These are phyloP conservation scores for Mellilla xanthometata DNA, from an alignment of 2,888 invertebrate species.

Conservation along the genomic window DNA sequence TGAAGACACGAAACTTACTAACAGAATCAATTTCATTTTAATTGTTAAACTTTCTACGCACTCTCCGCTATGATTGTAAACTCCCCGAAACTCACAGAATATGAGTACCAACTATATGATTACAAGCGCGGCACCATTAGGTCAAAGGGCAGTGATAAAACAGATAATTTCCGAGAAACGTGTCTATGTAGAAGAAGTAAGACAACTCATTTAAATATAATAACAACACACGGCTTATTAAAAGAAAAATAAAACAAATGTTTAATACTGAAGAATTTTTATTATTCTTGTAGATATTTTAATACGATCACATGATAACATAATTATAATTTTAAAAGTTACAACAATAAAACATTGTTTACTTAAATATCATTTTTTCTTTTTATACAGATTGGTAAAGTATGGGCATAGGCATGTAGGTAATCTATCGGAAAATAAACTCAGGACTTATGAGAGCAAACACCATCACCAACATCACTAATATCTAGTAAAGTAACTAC, in stretches of 20 bases:
- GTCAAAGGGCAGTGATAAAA: conserved; percentile 4
- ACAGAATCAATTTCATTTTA: conserved; percentile 50
- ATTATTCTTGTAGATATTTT: conserved; percentile 1
- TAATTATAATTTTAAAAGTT: conserved; percentile 4
- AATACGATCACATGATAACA: neutral
- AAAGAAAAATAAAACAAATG: no score
- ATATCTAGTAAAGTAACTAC: neutral
- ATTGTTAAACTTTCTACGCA: neutral
- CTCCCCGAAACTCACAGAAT: no score
- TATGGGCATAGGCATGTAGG: neutral
- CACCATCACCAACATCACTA: conserved; percentile 15
- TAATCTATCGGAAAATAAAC: neutral
- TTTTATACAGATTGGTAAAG: neutral
- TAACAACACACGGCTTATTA: no score
- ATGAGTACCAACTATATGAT: no score
- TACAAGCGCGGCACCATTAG: no score
- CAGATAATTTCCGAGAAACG: no score
- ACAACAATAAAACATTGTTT: neutral
- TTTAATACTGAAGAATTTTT: conserved; percentile 16
- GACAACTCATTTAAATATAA: no score
- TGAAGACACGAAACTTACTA: no score
- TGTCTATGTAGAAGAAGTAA: no score
- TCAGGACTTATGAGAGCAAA: conserved; percentile 8
- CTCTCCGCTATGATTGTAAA: no score
- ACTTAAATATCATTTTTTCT: neutral